phyloP scores from a whole-genome alignment of 2,888 invertebrate species.

The Xiphydria camelus region DNA sequence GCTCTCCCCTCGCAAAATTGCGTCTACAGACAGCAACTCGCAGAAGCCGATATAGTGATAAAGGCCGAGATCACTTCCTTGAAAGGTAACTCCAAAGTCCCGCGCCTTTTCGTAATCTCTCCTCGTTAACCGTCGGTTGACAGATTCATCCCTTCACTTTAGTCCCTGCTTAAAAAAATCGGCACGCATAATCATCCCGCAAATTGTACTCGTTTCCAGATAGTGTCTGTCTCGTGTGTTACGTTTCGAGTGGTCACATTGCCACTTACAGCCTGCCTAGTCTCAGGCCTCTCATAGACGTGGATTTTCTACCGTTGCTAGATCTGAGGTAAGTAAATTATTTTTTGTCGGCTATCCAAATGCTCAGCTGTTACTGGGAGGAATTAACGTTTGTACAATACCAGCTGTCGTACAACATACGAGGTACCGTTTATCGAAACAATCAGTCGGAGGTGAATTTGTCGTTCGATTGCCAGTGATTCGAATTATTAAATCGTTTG shows the following conservation, averaged over 20 bases:
- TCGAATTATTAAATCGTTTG: too few relatives aligned
- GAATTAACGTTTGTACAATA: too few relatives aligned
- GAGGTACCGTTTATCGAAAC: too few relatives aligned
- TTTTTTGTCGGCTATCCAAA: slow-evolving; percentile 9
- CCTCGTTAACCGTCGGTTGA: slow-evolving; percentile 59
- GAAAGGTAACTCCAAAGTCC: slow-evolving; percentile 70
- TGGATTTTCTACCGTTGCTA: slow-evolving; percentile 91
- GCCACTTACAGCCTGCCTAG: slow-evolving; percentile 95
- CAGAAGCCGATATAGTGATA: slow-evolving; percentile 91
- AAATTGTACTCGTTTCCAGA: slow-evolving; percentile 65
- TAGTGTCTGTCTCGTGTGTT: slow-evolving; percentile 92
- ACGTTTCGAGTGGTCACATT: slow-evolving; percentile 92
- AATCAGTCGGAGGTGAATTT: too few relatives aligned
- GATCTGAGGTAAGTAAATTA: slow-evolving; percentile 79
- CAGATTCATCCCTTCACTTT: slow-evolving; percentile 45
- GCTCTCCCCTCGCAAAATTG: slow-evolving; percentile 95
- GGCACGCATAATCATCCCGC: background rate
- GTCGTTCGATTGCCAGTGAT: too few relatives aligned
- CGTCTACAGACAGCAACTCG: slow-evolving; percentile 89
- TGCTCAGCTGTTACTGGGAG: too few relatives aligned
- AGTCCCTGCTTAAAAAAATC: slow-evolving; percentile 1
- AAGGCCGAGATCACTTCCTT: slow-evolving; percentile 91
- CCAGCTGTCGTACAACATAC: too few relatives aligned
- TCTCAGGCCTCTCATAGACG: slow-evolving; percentile 87
- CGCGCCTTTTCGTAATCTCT: slow-evolving; percentile 32